phyloP scores from a whole-genome alignment of 23 tunicate species.

The Diplosoma virens region DNA sequence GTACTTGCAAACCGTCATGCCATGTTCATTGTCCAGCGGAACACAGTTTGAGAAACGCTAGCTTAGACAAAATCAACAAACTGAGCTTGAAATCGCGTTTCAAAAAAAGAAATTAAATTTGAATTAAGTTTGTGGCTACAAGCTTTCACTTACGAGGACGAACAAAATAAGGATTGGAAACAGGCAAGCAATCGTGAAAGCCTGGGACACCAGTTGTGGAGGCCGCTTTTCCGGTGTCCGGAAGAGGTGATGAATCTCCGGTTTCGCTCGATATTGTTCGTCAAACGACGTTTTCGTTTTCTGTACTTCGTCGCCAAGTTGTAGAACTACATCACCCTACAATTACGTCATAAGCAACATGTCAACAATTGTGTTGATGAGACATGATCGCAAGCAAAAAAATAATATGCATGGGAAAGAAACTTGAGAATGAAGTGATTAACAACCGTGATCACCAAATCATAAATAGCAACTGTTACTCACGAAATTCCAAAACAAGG shows the following conservation, averaged over 20 bases:
- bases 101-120: too few relatives aligned
- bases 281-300: slow-evolving; percentile 30
- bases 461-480: slow-evolving; percentile 23
- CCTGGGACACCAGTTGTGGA: slow-evolving; percentile 68
- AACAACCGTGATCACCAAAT: too few relatives aligned
- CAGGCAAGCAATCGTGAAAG: slow-evolving; percentile 82
- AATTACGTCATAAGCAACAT: not conserved
- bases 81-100: too few relatives aligned
- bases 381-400: not conserved
- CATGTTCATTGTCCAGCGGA: too few relatives aligned
- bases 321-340: slow-evolving; percentile 55
- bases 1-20: too few relatives aligned
- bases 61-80: too few relatives aligned
- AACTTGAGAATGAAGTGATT: not conserved
- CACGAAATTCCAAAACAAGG: slow-evolving; percentile 84
- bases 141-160: slow-evolving; percentile 51
- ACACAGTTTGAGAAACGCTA: too few relatives aligned
- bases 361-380: not conserved
- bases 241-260: slow-evolving; percentile 84
- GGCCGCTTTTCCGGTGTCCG: slow-evolving; percentile 83
- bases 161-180: slow-evolving; percentile 54
- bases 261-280: slow-evolving; percentile 46
- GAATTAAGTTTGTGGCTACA: not conserved
- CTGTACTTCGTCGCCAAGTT: slow-evolving; percentile 46
- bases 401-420: not conserved